phyloP scores from a whole-genome alignment of 2,113 vertebrate genomes.

The Pelecanoides urinatrix region DNA sequence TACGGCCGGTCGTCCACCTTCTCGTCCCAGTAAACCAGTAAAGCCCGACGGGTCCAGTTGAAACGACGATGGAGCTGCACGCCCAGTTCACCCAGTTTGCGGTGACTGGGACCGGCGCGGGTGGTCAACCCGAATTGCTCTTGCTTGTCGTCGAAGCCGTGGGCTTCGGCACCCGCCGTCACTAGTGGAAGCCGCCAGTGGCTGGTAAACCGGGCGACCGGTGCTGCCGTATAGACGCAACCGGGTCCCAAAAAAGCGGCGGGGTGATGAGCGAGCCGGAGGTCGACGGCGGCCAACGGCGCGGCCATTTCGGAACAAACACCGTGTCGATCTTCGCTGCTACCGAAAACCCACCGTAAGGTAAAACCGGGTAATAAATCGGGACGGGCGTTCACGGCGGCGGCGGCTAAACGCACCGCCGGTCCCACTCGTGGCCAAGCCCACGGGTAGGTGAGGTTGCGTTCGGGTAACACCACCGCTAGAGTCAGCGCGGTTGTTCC shows the following conservation, averaged over 20 bases:
- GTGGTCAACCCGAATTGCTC: slow-evolving; percentile 79
- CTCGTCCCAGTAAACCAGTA: slow-evolving; percentile 85
- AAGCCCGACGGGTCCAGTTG: slow-evolving; percentile 79
- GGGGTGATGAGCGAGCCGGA: slow-evolving; percentile 79
- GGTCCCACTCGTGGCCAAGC: slow-evolving; percentile 91
- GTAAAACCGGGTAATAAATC: slow-evolving; percentile 72
- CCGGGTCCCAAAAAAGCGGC: slow-evolving; percentile 89
- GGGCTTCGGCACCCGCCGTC: slow-evolving; percentile 84
- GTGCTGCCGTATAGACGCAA: slow-evolving; percentile 86
- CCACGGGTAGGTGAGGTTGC: slow-evolving; percentile 90
- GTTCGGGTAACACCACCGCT: slow-evolving; percentile 84
- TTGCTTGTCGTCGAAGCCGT: slow-evolving; percentile 76
- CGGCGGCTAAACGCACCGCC: slow-evolving; percentile 77
- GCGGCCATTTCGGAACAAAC: slow-evolving; percentile 88
- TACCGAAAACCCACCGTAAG: slow-evolving; percentile 75
- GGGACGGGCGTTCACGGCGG: slow-evolving; percentile 66
- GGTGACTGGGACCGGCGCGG: slow-evolving; percentile 87
- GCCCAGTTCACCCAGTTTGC: slow-evolving; percentile 86
- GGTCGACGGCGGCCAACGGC: slow-evolving; percentile 85
- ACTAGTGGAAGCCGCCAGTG: slow-evolving; percentile 90
- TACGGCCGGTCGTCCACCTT: slow-evolving; percentile 75
- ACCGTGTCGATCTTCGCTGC: slow-evolving; percentile 81
- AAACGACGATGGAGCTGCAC: slow-evolving; percentile 82
- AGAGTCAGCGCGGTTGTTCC: slow-evolving; percentile 73
- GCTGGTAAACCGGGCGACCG: slow-evolving; percentile 84